A percentile compares a stretch with the other conserved stretches of the same genome.
Conservation (phyloP, 2,113 vertebrate species). For the Pyrgilauda ruficollis region DNA sequence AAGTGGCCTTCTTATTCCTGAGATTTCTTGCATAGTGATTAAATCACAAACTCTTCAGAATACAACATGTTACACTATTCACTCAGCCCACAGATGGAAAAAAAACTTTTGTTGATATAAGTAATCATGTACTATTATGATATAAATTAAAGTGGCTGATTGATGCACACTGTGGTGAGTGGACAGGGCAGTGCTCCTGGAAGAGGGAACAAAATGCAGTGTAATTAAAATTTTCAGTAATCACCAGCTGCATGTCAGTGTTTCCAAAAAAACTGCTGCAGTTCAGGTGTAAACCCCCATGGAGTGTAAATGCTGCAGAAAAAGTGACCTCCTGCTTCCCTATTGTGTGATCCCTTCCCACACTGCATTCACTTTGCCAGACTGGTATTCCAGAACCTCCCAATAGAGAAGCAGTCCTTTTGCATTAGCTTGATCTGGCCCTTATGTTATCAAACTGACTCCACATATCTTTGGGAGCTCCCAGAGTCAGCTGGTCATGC, state of each 20-base stretch:
- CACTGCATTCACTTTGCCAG: neutral
- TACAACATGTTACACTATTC: neutral
- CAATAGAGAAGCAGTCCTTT: neutral
- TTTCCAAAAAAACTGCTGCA: neutral
- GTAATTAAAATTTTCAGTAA: neutral
- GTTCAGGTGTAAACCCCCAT: neutral
- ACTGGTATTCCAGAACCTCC: neutral
- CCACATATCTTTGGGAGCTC: neutral
- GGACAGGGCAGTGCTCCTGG: neutral
- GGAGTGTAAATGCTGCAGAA: neutral
- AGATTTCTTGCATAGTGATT: neutral
- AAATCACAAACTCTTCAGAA: neutral
- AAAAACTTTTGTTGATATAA: neutral
- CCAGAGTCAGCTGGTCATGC: neutral
- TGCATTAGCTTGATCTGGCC: neutral
- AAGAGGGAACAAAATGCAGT: neutral
- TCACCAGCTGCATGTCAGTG: neutral
- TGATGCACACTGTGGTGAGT: neutral
- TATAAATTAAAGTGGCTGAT: neutral
- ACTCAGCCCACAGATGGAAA: neutral
- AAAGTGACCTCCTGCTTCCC: neutral
- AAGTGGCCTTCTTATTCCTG: neutral
- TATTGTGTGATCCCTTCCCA: neutral
- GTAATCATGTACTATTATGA: neutral
- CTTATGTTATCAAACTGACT: neutral